Conservation (phyloP, 2,888 invertebrate species). For the Oxycera nigricornis region DNA sequence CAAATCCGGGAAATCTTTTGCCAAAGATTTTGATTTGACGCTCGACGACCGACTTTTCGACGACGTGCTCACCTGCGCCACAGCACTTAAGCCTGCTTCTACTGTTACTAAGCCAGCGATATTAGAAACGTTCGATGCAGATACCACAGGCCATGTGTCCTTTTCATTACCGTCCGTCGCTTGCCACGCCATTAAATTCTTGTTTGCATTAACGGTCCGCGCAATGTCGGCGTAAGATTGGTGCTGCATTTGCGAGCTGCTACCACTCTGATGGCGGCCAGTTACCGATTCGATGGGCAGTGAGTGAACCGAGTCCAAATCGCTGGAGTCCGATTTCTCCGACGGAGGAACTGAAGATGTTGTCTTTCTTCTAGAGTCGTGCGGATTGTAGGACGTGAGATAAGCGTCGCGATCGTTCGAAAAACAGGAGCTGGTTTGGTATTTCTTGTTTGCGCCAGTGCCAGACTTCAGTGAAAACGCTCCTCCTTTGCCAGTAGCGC, state of each 20-base stretch:
- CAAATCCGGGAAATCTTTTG: constrained; percentile 54
- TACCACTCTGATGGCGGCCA: constrained; percentile 48
- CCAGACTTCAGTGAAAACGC: background rate
- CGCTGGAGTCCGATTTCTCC: constrained; percentile 84
- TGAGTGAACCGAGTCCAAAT: constrained; percentile 84
- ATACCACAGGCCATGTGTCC: constrained; percentile 52
- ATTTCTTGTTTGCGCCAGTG: constrained; percentile 43
- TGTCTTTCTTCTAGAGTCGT: constrained; percentile 69
- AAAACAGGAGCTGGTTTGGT: constrained; percentile 48
- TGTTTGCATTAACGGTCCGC: constrained; percentile 63
- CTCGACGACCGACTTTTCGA: constrained; percentile 3
- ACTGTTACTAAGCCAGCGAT: background rate
- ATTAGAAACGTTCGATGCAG: constrained; percentile 34
- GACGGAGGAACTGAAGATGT: constrained; percentile 81
- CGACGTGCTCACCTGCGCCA: background rate
- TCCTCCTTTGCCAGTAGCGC: background rate
- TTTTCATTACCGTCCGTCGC: constrained; percentile 33
- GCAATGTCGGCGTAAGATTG: constrained; percentile 85
- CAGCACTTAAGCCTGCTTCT: background rate
- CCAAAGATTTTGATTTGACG: constrained; percentile 46
- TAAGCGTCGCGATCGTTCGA: constrained; percentile 51
- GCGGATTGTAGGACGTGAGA: constrained; percentile 51
- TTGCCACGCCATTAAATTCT: constrained; percentile 42
- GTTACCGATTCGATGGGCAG: constrained; percentile 69
- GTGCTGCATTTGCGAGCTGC: constrained; percentile 54